A percentile compares a stretch with the other conserved stretches of the same genome.
Conservation (phyloP, 2,797 vertebrate genomes). For the Discoglossus pictus region DNA sequence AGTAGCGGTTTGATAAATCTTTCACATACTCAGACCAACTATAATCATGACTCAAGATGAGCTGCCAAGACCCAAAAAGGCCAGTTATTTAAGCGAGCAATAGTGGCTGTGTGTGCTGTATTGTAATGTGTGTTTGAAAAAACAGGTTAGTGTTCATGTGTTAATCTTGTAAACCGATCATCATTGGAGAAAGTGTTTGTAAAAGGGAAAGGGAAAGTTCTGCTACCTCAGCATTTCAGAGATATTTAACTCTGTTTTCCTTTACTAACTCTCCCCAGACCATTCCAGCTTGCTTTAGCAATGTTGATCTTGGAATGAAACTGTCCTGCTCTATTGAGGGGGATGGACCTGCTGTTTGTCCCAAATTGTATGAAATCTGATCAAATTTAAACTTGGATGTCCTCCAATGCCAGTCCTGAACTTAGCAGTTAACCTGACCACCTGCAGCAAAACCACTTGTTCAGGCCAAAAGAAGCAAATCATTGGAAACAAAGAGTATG, state of each 20-base stretch:
- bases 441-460: conserved; percentile 1
- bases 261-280: conserved; percentile 64
- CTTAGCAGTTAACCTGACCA: conserved; percentile 35
- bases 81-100: conserved; percentile 29
- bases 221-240: conserved; percentile 60
- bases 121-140: conserved; percentile 36
- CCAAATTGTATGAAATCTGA: conserved; percentile 65
- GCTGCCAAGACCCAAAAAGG: conserved; percentile 16
- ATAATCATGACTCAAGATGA: background rate
- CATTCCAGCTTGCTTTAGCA: conserved; percentile 64
- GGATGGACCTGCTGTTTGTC: conserved; percentile 68
- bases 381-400: conserved; percentile 68
- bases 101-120: conserved; percentile 9
- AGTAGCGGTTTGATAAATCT: conserved; percentile 27
- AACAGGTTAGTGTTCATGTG: conserved; percentile 41
- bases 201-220: conserved; percentile 59
- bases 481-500: background rate
- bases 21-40: conserved; percentile 6
- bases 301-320: conserved; percentile 71
- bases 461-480: conserved; percentile 5
- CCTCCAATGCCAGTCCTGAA: conserved; percentile 64
- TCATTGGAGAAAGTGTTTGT: conserved; percentile 39
- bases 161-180: conserved; percentile 55
- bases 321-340: conserved; percentile 59
- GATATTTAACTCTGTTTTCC: conserved; percentile 62